Percentiles rank a stretch among this genome's conserved stretches.
These are phyloP conservation scores for Salvelinus alpinus DNA, from an alignment of 2,113 vertebrate species.

Conservation along the genomic window DNA sequence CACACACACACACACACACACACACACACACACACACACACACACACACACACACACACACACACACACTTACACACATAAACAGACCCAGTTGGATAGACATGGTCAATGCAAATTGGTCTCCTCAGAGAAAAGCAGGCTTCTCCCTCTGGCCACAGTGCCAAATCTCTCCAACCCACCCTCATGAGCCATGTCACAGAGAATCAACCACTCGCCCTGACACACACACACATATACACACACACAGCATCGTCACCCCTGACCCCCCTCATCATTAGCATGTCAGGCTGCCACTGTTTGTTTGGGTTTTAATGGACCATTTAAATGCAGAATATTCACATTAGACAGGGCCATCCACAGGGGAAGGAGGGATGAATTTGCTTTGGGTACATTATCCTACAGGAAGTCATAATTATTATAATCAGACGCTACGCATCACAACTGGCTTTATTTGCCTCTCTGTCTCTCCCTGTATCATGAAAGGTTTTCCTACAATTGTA, in stretches of 20 bases:
- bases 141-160: slow-evolving; percentile 69
- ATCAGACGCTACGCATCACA: slow-evolving; percentile 57
- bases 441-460: slow-evolving; percentile 57
- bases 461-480: not conserved
- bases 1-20: slow-evolving; percentile 22
- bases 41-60: slow-evolving; percentile 1
- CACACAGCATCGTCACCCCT: slow-evolving; percentile 49
- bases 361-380: slow-evolving; percentile 67
- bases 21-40: slow-evolving; percentile 1
- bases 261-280: slow-evolving; percentile 70
- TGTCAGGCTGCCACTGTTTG: slow-evolving; percentile 70
- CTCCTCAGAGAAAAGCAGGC: slow-evolving; percentile 50
- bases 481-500: not conserved
- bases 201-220: slow-evolving; percentile 51
- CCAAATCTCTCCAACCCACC: slow-evolving; percentile 18
- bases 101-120: slow-evolving; percentile 61
- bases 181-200: slow-evolving; percentile 69
- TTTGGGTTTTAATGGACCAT: slow-evolving; percentile 75
- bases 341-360: slow-evolving; percentile 66
- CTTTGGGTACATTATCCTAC: slow-evolving; percentile 69
- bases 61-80: slow-evolving; percentile 22
- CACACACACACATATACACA: slow-evolving; percentile 22
- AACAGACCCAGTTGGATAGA: slow-evolving; percentile 40
- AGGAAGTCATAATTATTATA: slow-evolving; percentile 74
- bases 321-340: slow-evolving; percentile 77